Evolutionary conservation across 2,113 vertebrate species (phyloP), one percentile per base, ranked within the genome.

Genomic region (Pterocles burchelli): DNA sequence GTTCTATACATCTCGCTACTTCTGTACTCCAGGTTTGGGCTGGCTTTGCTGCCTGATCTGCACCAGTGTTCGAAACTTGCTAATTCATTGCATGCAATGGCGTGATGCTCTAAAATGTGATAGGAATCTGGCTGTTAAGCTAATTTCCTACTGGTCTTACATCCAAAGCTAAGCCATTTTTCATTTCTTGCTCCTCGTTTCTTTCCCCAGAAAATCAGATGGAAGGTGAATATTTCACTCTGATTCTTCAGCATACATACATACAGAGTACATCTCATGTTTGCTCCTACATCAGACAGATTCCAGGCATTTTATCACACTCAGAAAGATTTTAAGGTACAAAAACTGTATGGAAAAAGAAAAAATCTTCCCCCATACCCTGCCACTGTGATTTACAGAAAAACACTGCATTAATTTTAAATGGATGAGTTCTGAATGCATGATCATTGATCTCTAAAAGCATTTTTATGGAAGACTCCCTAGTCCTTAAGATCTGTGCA

Each of bases 111-210:
- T 63, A 76, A 90, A 88, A 48, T 19, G 45, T n/a, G 62, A 61
- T 13, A 48, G 48, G 65, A 94, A 91, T 91, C 59, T 96, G 29
- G 68, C 63, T 91, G 38, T 74, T 94, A 74, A 96, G 72, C 26
- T 88, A 55, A 80, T 91, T 88, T 74, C 86, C 80, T 83, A 33
- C 41, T 55, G 4, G 3, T 74, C 79, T 78, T 41, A 58, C 76
- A 94, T 94, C 51, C 71, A 79, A 91, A 95, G 21, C 19, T 17
- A 95, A 95, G 68, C 11, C 13, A 33, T 93, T 95, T 70, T 95
- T 45, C 62, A 49, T 71, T n/a, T 45, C 67, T 6, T 68, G 34
- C 17, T 62, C 17, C 28, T 49, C n/a, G 41, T 58, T n/a, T 73
- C 29, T 16, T 76, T 55, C 4, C 11, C 15, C 52, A 72, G 71